phyloP scores from a whole-genome alignment of 2,797 vertebrate genomes.

The Urosaurus nigricauda region DNA sequence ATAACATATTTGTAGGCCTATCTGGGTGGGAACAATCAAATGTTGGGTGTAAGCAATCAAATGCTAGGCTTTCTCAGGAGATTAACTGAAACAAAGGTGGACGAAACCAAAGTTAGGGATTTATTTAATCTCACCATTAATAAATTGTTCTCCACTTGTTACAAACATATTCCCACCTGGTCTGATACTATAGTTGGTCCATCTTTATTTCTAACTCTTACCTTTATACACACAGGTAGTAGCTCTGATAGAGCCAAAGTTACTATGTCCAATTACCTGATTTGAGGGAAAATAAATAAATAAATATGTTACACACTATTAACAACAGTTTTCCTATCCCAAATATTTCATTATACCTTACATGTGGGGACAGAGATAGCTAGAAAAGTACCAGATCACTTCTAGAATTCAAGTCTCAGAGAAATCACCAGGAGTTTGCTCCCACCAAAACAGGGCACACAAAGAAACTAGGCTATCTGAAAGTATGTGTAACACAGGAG shows the following conservation, averaged over 20 bases:
- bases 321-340: not conserved
- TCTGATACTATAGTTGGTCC: not conserved
- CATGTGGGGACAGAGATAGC: not conserved
- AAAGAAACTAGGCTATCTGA: not conserved
- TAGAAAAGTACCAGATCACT: not conserved
- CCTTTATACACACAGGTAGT: conserved; percentile 96
- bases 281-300: conserved; percentile 43
- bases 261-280: conserved; percentile 97
- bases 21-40: not conserved
- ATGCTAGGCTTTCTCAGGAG: not conserved
- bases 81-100: not conserved
- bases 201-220: conserved; percentile 69
- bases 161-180: not conserved
- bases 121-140: not conserved
- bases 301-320: conserved; percentile 22
- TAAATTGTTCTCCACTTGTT: not conserved
- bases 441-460: not conserved
- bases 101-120: conserved; percentile 2
- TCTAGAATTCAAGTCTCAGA: not conserved
- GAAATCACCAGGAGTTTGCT: not conserved
- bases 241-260: conserved; percentile 97
- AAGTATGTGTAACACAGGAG: not conserved
- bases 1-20: not conserved
- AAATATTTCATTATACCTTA: not conserved
- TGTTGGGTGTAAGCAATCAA: not conserved